Base-by-base conservation (phyloP, 2,113 vertebrate genomes). In the Forbesichthys agassizii region DNA sequence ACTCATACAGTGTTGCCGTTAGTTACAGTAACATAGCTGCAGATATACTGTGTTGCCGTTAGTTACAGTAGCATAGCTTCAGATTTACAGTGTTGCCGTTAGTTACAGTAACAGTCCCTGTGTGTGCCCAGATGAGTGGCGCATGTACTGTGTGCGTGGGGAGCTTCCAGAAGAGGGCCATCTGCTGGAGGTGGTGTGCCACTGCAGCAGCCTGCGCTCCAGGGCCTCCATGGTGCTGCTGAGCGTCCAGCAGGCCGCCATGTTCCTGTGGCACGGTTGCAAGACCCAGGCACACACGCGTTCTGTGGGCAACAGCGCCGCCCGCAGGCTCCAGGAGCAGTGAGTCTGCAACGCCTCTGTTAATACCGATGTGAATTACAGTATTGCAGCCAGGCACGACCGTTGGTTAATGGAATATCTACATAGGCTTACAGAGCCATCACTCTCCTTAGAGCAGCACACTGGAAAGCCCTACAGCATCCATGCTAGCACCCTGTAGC, bases 191-290 rank as follows among this genome's bases (percentile, higher is more conserved):
- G 96, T 98, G 71, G 95, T 94, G 0, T 98, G 96, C 84, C 98
- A 99, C 91, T 97, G 96, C 90, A 98, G 96, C 90, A 98, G 97
- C 88, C 91, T 99, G 84, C 92, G 98, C 56, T 99, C 98, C 77
- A 89, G 97, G 77, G 94, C 94, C 13, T 98, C 96, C 72, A 96
- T 98, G 96, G 93, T 99, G 54, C 92, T 98, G 64, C 96, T 99
- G 78, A 98, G 95, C 75, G 89, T 98, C 63, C 95, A 93, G 83
- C 96, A 94, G 87, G 97, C 96, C 67, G 87, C 96, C 67, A 97
- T 99, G 67, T 98, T 96, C 89, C 93, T 99, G 83, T 99, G 98
- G 98, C 95, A 98, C 4, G 98, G 98, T 88, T 99, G 97, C 92
- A 99, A 99, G 88, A 94, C 94, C 9, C 97, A 98, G 66, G 81